A percentile compares a stretch with the other conserved stretches of the same genome.
Evolutionary conservation across 2,888 invertebrate genomes (phyloP).

Genomic region (Escarpia spicata): DNA sequence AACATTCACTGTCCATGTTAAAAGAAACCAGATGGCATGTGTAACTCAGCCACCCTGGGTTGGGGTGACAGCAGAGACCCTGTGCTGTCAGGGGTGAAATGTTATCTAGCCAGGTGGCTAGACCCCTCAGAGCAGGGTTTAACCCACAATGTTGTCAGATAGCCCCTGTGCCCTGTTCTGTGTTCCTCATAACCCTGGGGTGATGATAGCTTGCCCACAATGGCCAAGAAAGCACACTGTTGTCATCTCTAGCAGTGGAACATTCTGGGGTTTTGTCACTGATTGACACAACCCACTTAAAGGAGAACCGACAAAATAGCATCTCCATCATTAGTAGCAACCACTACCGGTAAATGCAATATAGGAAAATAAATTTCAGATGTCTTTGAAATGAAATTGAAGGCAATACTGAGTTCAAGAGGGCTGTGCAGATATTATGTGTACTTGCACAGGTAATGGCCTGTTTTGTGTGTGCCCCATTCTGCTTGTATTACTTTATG

Average conservation of each 20-base stretch:
- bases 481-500: not conserved
- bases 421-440: not conserved
- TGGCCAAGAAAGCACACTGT: not conserved
- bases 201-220: not conserved
- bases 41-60: not conserved
- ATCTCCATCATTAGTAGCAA: not conserved
- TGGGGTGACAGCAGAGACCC: not conserved
- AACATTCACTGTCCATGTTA: not conserved
- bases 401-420: not conserved
- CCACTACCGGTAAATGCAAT: not conserved
- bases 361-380: not conserved
- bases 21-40: not conserved
- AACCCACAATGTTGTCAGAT: not conserved
- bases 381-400: not conserved
- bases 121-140: not conserved
- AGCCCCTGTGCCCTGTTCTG: not conserved
- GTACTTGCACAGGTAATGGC: not conserved
- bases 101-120: not conserved
- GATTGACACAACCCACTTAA: not conserved
- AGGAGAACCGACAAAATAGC: not conserved
- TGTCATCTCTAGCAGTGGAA: not conserved
- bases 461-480: not conserved
- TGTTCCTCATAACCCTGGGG: not conserved
- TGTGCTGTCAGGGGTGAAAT: constrained; percentile 11
- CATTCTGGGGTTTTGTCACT: not conserved